Evolutionary conservation across 2,888 invertebrate genomes (phyloP).

Genomic region (Neoitamus cyanurus): DNA sequence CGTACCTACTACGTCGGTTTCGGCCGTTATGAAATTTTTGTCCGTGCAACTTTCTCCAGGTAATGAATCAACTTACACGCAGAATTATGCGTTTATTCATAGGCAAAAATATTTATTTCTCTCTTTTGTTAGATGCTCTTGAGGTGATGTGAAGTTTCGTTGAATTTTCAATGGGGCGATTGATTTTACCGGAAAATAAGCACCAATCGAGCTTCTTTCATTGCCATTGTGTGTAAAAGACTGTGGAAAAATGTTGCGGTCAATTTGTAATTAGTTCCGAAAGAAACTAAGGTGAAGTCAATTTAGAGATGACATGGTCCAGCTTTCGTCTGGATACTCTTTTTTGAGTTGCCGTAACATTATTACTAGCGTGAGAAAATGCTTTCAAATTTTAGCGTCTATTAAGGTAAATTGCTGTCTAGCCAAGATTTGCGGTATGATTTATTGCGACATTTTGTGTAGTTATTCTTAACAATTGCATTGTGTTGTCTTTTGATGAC

Average conservation of each 20-base stretch:
- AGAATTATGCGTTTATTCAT: neutral
- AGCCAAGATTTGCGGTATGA: neutral
- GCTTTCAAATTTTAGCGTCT: neutral
- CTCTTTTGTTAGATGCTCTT: neutral
- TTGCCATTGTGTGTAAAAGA: neutral
- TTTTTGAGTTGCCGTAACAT: neutral
- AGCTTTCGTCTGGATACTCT: neutral
- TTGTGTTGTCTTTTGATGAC: too few relatives aligned
- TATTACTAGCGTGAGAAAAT: neutral
- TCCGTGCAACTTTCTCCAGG: constrained; percentile 5
- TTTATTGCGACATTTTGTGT: neutral
- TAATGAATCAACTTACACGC: constrained; percentile 2
- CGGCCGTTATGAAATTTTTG: constrained; percentile 25
- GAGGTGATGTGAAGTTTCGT: neutral
- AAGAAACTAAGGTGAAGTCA: neutral
- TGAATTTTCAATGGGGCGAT: neutral
- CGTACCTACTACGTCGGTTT: neutral
- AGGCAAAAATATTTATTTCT: neutral
- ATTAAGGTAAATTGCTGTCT: neutral
- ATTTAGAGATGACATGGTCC: neutral
- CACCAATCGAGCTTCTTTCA: neutral
- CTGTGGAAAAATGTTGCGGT: neutral
- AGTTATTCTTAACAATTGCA: neutral
- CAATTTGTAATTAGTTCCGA: neutral
- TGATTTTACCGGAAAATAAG: neutral